Evolutionary conservation across 2,888 invertebrate genomes (phyloP).

Genomic region (Trachelus tabidus): DNA sequence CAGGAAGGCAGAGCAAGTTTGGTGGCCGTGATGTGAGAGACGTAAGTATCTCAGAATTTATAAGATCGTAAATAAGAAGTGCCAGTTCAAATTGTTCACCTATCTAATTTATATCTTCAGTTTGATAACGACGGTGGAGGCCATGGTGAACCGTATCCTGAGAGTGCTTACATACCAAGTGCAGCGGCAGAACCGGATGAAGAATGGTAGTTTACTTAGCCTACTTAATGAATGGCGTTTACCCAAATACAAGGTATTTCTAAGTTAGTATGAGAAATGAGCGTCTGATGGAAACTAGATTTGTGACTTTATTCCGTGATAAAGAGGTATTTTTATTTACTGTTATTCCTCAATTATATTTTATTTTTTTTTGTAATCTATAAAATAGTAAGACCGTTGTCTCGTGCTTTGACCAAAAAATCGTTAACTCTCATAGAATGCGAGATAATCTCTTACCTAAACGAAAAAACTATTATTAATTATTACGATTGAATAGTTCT

Average conservation of each 20-base stretch:
- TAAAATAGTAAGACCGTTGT: neutral
- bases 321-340: neutral
- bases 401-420: neutral
- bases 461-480: neutral
- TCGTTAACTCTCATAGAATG: neutral
- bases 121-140: slow-evolving; percentile 43
- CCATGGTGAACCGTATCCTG: slow-evolving; percentile 35
- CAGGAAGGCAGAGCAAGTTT: slow-evolving; percentile 68
- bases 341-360: neutral
- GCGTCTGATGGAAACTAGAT: neutral
- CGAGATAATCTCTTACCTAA: neutral
- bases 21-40: slow-evolving; percentile 79
- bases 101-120: slow-evolving; percentile 21
- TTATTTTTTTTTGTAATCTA: neutral
- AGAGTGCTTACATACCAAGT: slow-evolving; percentile 16
- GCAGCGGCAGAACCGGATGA: slow-evolving; percentile 69
- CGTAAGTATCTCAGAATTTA: slow-evolving; percentile 65
- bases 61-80: neutral
- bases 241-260: neutral
- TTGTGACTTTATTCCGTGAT: neutral
- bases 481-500: neutral
- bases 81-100: neutral
- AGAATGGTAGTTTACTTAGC: slow-evolving; percentile 66
- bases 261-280: neutral
- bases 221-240: neutral